phyloP scores from a whole-genome alignment of 35 echinoderm and acorn worm genomes.

The Patiria miniata region DNA sequence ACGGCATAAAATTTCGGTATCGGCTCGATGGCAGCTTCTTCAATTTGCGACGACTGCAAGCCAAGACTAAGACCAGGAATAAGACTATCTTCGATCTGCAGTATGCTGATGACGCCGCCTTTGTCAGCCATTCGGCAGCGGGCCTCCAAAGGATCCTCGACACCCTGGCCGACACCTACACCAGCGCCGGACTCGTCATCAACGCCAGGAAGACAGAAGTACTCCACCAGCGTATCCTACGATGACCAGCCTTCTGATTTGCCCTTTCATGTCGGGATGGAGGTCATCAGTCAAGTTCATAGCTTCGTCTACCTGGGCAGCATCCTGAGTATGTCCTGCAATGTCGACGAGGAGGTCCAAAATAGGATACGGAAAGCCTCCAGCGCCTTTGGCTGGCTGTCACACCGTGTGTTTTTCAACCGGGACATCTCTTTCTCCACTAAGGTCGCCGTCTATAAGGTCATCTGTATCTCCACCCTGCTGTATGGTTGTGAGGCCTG shows the following conservation, averaged over 20 bases:
- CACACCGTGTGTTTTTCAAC: conserved; percentile 39
- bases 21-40: no score
- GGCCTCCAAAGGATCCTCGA: neutral
- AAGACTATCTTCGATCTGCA: no score
- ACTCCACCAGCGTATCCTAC: conserved; percentile 23
- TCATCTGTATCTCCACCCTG: conserved; percentile 44
- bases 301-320: no score
- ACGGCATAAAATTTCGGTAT: neutral
- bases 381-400: conserved; percentile 41
- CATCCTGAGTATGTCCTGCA: no score
- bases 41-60: neutral
- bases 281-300: conserved; percentile 39
- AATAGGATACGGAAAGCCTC: no score
- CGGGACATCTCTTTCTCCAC: conserved; percentile 25
- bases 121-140: no score
- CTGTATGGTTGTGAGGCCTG: conserved; percentile 47
- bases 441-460: conserved; percentile 49
- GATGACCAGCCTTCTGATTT: conserved; percentile 29
- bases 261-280: conserved; percentile 35
- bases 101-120: no score
- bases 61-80: no score
- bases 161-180: conserved; percentile 38
- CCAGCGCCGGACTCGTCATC: no score
- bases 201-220: conserved; percentile 32
- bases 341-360: no score